Conservation (phyloP, 2,888 invertebrate species). For the Neelides folsomi region DNA sequence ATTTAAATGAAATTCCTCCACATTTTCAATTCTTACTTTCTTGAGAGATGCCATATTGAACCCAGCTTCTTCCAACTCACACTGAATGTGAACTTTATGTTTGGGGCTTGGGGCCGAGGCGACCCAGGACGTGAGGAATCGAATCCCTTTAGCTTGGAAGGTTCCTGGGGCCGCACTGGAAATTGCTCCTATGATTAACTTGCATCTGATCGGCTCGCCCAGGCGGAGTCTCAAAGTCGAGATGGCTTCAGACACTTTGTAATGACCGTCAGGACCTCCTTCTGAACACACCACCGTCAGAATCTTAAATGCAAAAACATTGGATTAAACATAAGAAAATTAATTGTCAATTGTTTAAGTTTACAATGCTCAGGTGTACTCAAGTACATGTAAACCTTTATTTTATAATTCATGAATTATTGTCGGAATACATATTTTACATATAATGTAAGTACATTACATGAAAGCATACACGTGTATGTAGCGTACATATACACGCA, state of each 20-base stretch:
- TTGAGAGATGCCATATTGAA: slow-evolving; percentile 47
- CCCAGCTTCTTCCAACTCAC: slow-evolving; percentile 68
- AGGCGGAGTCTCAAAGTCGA: slow-evolving; percentile 73
- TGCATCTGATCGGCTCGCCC: slow-evolving; percentile 83
- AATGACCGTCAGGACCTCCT: slow-evolving; percentile 56
- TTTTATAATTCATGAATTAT: too few species aligned
- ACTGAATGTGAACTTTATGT: slow-evolving; percentile 68
- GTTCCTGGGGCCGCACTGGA: slow-evolving; percentile 27
- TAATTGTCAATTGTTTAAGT: too few species aligned
- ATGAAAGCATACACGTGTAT: too few species aligned
- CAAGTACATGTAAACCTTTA: too few species aligned
- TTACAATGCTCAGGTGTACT: too few species aligned
- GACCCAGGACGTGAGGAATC: slow-evolving; percentile 58
- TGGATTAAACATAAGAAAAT: background rate
- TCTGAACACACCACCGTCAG: slow-evolving; percentile 66
- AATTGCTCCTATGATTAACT: slow-evolving; percentile 60
- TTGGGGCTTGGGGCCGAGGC: slow-evolving; percentile 55
- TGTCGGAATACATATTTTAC: too few species aligned
- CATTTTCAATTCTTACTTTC: slow-evolving; percentile 36
- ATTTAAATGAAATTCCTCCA: slow-evolving; percentile 1
- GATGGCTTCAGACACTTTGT: slow-evolving; percentile 76
- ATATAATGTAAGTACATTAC: too few species aligned
- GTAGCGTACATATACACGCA: too few species aligned
- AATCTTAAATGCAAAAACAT: slow-evolving; percentile 46
- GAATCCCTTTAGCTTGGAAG: slow-evolving; percentile 62